These are phyloP conservation scores for Drosophila ercepeae DNA, from an alignment of 1,140 invertebrate genomes.

Conservation along the genomic window DNA sequence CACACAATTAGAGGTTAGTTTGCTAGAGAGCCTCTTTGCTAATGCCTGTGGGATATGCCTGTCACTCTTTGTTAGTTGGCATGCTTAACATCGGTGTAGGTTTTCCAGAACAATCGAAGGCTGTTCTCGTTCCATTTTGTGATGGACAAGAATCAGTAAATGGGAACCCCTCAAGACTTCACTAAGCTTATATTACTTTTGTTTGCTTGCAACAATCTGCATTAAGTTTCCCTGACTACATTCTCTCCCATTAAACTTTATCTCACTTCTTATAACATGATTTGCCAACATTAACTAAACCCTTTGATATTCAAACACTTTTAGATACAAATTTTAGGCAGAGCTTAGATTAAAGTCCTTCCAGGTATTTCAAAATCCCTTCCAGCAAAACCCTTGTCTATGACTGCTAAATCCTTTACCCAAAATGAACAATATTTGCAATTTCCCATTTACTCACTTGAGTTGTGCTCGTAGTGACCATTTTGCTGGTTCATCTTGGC, in stretches of 20 bases:
- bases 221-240: too few species aligned
- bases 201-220: too few species aligned
- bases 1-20: constrained; percentile 48
- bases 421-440: background rate
- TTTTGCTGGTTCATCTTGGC: constrained; percentile 89
- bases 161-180: too few species aligned
- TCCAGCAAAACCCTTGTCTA: background rate
- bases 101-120: background rate
- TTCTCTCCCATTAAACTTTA: too few species aligned
- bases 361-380: too few species aligned
- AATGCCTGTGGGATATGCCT: constrained; percentile 2
- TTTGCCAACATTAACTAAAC: too few species aligned
- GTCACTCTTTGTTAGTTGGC: constrained; percentile 9
- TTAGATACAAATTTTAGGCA: too few species aligned
- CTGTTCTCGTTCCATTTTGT: background rate
- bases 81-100: constrained; percentile 1
- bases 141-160: too few species aligned
- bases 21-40: constrained; percentile 3
- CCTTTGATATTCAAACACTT: too few species aligned
- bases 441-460: constrained; percentile 85
- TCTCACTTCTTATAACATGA: too few species aligned
- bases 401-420: background rate
- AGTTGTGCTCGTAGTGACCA: constrained; percentile 89
- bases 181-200: background rate
- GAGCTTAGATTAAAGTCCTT: too few species aligned